Percentiles rank a stretch among this genome's conserved stretches.
phyloP scores from a whole-genome alignment of 64 coral and sea anemone genomes.

The Porites australiensis region DNA sequence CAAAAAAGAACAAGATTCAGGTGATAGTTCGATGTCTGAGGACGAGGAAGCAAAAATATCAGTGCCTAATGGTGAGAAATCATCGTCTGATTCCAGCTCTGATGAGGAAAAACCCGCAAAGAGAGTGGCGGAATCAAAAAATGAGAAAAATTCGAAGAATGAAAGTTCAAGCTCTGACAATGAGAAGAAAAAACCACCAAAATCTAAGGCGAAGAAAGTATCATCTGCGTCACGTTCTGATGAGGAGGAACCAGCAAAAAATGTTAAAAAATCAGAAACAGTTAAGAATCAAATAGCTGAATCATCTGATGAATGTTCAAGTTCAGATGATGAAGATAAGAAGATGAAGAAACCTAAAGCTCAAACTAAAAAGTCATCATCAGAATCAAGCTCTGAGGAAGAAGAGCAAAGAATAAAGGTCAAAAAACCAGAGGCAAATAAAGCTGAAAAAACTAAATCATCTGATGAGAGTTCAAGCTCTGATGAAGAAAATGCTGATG shows the following conservation, averaged over 20 bases:
- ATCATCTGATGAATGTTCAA: not conserved
- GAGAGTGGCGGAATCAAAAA: not conserved
- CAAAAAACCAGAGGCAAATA: constrained; percentile 8
- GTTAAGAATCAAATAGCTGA: not conserved
- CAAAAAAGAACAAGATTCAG: not conserved
- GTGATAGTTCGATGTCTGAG: not conserved
- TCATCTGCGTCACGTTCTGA: constrained; percentile 18
- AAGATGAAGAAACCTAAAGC: not conserved
- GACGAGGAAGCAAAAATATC: not conserved
- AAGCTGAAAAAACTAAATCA: not conserved
- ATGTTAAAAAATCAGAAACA: constrained; percentile 3
- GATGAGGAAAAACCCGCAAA: constrained; percentile 7
- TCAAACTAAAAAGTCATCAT: not conserved
- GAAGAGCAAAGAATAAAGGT: constrained; percentile 4
- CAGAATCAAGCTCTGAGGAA: constrained; percentile 34
- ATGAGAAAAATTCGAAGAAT: not conserved
- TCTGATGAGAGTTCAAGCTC: not conserved
- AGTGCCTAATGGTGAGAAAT: not conserved
- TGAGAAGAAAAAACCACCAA: not conserved
- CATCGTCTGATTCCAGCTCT: not conserved
- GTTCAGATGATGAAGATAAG: not conserved
- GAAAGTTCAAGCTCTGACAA: not conserved
- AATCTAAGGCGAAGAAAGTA: not conserved
- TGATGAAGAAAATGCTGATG: constrained; percentile 3
- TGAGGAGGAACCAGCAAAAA: constrained; percentile 20